These are phyloP conservation scores for Tiliqua scincoides DNA, from an alignment of 2,113 vertebrate species.

Conservation along the genomic window DNA sequence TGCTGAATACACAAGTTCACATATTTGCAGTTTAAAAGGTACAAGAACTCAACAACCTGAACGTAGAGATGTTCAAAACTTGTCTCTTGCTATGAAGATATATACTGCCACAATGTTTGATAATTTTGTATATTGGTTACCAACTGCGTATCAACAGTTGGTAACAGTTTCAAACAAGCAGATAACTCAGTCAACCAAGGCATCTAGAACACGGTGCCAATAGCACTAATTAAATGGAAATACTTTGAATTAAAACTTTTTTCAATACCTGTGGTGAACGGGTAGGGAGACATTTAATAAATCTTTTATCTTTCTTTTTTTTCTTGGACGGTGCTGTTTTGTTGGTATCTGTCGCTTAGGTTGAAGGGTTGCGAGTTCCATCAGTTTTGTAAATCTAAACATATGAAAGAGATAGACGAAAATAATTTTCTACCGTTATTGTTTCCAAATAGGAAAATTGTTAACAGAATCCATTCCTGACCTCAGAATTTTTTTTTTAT, in stretches of 20 bases:
- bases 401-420: neutral
- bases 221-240: conserved; percentile 10
- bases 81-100: too few relatives aligned
- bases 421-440: neutral
- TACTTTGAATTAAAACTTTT: neutral
- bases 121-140: neutral
- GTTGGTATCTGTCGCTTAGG: conserved; percentile 87
- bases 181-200: neutral
- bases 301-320: conserved; percentile 93
- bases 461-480: neutral
- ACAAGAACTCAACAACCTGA: too few relatives aligned
- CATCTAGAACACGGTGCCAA: neutral
- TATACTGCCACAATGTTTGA: neutral
- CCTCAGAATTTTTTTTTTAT: neutral
- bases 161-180: neutral
- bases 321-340: conserved; percentile 85
- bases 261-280: conserved; percentile 83
- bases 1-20: neutral
- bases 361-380: conserved; percentile 91
- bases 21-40: too few relatives aligned
- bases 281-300: conserved; percentile 81
- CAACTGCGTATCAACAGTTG: neutral
- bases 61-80: too few relatives aligned
- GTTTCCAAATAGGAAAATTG: neutral
- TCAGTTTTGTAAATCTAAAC: conserved; percentile 88